Evolutionary conservation across 2,113 vertebrate genomes (phyloP).

Genomic region (Steatornis caripensis): DNA sequence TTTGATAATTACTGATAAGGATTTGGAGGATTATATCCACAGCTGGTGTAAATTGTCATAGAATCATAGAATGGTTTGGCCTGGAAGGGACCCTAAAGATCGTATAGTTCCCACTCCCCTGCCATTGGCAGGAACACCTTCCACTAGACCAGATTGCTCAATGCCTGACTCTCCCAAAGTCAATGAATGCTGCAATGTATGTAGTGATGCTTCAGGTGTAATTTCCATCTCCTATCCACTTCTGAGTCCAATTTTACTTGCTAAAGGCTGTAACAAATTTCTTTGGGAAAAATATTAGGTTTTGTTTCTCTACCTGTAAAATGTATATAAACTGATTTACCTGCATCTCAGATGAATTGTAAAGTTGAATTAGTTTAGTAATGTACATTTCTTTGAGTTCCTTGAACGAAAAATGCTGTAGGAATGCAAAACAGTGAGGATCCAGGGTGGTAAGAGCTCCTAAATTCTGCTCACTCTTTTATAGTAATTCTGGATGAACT

Average conservation of each 20-base stretch:
- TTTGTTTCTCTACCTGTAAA: not conserved
- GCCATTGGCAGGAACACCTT: no score
- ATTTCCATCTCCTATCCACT: not conserved
- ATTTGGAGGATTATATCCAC: not conserved
- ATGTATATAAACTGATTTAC: not conserved
- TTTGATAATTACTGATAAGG: not conserved
- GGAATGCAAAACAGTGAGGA: conserved; percentile 3
- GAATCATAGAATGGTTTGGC: no score
- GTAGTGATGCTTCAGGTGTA: not conserved
- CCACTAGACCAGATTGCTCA: no score
- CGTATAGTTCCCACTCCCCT: no score
- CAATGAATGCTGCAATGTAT: not conserved
- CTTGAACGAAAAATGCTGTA: not conserved
- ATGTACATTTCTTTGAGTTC: not conserved
- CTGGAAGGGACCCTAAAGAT: no score
- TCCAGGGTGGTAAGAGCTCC: not conserved
- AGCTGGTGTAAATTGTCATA: not conserved
- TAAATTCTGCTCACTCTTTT: not conserved
- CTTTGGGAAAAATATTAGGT: not conserved
- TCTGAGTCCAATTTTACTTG: not conserved
- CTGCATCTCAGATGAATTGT: not conserved
- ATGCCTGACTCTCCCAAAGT: not conserved
- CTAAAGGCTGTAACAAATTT: not conserved
- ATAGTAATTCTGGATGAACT: not conserved
- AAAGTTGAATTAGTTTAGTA: conserved; percentile 20